A percentile compares a stretch with the other conserved stretches of the same genome.
These are phyloP conservation scores for Scolanthus callimorphus DNA, from an alignment of 92 coral and sea anemone genomes.

Conservation along the genomic window DNA sequence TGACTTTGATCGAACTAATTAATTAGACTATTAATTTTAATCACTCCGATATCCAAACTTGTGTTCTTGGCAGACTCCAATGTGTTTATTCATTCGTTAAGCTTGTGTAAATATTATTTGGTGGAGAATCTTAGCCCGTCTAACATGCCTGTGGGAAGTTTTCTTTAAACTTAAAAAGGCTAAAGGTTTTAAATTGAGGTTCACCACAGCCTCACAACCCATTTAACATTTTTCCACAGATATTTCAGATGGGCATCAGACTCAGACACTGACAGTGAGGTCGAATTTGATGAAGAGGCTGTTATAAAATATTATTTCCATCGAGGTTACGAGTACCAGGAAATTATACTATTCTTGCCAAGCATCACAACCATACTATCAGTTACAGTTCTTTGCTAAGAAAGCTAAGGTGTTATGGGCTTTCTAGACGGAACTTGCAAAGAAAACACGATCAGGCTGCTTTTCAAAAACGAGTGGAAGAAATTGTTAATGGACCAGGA, in stretches of 20 bases:
- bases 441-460: slow-evolving; percentile 9
- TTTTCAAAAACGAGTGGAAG: slow-evolving; percentile 16
- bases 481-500: slow-evolving; percentile 24
- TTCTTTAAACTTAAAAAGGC: too few relatives aligned
- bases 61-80: too few relatives aligned
- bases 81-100: neutral
- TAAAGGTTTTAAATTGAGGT: too few relatives aligned
- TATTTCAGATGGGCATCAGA: slow-evolving; percentile 17
- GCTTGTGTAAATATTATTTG: neutral
- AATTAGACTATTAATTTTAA: too few relatives aligned
- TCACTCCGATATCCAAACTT: too few relatives aligned
- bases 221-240: slow-evolving; percentile 9
- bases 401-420: slow-evolving; percentile 34
- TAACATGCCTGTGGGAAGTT: too few relatives aligned
- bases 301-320: slow-evolving; percentile 36
- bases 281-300: slow-evolving; percentile 48
- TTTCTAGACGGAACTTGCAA: slow-evolving; percentile 21
- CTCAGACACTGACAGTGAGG: slow-evolving; percentile 31
- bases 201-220: neutral
- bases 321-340: slow-evolving; percentile 39
- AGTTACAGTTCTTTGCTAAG: slow-evolving; percentile 46
- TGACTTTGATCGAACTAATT: too few relatives aligned
- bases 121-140: too few relatives aligned
- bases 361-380: slow-evolving; percentile 29
- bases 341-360: slow-evolving; percentile 36